Base-by-base conservation (phyloP, 2,888 invertebrate species). In the Tipula lateralis region DNA sequence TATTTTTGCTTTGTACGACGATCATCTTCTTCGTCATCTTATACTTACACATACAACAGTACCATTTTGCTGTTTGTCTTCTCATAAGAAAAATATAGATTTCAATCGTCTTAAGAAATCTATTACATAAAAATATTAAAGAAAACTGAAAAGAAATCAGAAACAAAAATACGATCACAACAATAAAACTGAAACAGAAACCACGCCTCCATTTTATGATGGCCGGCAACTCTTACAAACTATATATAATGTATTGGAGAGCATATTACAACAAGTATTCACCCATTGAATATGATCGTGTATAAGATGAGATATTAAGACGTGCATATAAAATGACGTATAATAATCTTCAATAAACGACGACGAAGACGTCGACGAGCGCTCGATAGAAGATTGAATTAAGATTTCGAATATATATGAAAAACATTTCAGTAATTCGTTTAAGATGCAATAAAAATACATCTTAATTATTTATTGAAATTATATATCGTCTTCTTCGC, bases 31-130 rank as follows among this genome's bases (percentile, higher is more conserved):
- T 66, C 66, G 12, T 66, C 9, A 66, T 66, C 66, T 66, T 66
- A 66, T 24, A 66, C 24, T 66, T 66, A 66, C 9, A 2, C 16
- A 9, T 16, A 16, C 16, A 16, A 44, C 7, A 50, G 16, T 66
- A 66, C 66, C 66, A 66, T 66, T 66, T 66, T 66, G 66, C 66
- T 66, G 66, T 66, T 66, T 66, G 66, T 66, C 66, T 66, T 66
- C 12, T 66, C n/a, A n/a, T n/a, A 66, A 24, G 1, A 24, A 24
- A 66, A 66, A 24, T 13, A 66, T 9, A 66, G 6, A 66, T 66
- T 7, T 66, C 66, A 24, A 66, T 66, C 66, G 66, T 66, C 66
- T 19, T 66, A 7, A 24, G 9, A 50, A 50, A 50, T 19, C 66
- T 66, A 66, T 66, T 66, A 66, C 66, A 66, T 66, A 66, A 66